Evolutionary conservation across 2,113 vertebrate species (phyloP).

Genomic region (Leucopsar rothschildi): DNA sequence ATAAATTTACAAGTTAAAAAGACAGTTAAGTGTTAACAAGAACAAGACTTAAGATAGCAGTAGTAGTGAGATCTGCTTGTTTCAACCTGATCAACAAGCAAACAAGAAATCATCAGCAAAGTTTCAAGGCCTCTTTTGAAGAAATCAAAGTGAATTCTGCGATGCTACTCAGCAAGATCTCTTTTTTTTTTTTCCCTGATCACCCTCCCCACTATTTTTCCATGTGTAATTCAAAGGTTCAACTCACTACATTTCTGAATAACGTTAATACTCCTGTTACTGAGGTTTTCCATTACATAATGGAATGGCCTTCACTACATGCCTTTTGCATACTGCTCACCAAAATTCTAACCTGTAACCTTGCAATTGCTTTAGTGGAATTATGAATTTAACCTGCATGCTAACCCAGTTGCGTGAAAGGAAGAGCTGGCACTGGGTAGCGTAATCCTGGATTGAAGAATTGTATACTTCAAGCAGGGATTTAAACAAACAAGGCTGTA

Average conservation of each 20-base stretch:
- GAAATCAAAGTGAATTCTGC: neutral
- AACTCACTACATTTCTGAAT: neutral
- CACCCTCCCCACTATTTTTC: neutral
- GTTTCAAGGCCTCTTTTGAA: neutral
- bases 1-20: neutral
- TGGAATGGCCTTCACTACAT: neutral
- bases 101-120: accelerated
- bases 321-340: neutral
- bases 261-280: neutral
- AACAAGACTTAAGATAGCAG: neutral
- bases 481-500: neutral
- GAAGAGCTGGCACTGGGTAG: neutral
- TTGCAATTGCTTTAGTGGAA: neutral
- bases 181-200: neutral
- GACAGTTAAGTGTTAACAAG: neutral
- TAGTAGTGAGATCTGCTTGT: neutral
- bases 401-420: neutral
- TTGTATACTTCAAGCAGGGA: accelerated
- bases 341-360: neutral
- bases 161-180: neutral
- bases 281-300: neutral
- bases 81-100: neutral
- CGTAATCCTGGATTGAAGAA: neutral
- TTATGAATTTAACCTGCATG: neutral
- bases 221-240: neutral